Evolutionary conservation across 2,888 invertebrate species (phyloP).

Genomic region (Lottia gigantea): DNA sequence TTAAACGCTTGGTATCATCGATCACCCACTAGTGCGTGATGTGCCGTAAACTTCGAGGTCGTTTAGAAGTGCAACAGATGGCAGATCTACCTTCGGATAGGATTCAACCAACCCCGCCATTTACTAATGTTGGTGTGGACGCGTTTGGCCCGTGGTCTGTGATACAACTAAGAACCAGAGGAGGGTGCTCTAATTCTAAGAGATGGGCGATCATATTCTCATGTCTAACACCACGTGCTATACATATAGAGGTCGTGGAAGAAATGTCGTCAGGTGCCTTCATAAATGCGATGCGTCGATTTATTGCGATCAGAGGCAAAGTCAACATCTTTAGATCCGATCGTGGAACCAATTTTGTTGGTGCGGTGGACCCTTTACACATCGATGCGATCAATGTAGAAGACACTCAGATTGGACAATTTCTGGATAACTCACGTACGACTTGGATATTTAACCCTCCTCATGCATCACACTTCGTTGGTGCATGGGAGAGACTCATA

Average conservation of each 20-base stretch:
- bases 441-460: slow-evolving; percentile 25
- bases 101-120: too few species aligned
- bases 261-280: slow-evolving; percentile 13
- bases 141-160: neutral
- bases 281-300: slow-evolving; percentile 26
- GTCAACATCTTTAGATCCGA: slow-evolving; percentile 23
- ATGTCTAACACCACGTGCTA: too few species aligned
- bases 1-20: too few species aligned
- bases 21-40: too few species aligned
- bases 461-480: slow-evolving; percentile 28
- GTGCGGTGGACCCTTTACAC: slow-evolving; percentile 6
- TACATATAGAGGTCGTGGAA: too few species aligned
- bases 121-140: too few species aligned
- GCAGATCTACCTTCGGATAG: too few species aligned
- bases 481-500: slow-evolving; percentile 31
- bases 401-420: slow-evolving; percentile 17
- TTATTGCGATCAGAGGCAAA: slow-evolving; percentile 23
- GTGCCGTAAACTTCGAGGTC: too few species aligned
- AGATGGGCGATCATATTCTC: too few species aligned
- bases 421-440: slow-evolving; percentile 8
- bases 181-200: neutral
- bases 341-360: slow-evolving; percentile 31
- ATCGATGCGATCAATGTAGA: slow-evolving; percentile 21
- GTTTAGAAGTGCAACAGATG: too few species aligned
- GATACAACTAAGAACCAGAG: neutral